A percentile compares a stretch with the other conserved stretches of the same genome.
Conservation (phyloP, 2,888 invertebrate species). For the Phorcus lineatus region DNA sequence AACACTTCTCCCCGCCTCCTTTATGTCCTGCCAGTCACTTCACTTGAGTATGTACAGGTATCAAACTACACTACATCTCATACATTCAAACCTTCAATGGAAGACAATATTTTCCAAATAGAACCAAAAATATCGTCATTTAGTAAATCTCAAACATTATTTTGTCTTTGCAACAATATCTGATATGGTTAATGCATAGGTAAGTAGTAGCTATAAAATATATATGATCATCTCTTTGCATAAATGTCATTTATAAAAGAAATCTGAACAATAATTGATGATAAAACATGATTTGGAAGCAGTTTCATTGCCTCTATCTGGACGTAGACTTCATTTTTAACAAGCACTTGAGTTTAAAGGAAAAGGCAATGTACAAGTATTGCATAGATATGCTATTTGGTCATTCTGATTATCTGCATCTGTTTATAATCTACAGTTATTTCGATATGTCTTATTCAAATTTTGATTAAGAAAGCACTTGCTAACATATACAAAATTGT, state of each 20-base stretch:
- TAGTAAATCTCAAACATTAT: neutral
- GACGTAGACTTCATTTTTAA: neutral
- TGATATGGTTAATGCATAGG: constrained; percentile 12
- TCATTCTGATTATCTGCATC: constrained; percentile 15
- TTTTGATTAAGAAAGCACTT: neutral
- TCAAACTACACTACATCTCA: neutral
- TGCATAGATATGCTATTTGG: constrained; percentile 13
- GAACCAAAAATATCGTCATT: constrained; percentile 7
- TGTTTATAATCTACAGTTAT: neutral
- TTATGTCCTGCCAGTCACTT: neutral
- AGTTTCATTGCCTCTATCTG: neutral
- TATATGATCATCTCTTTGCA: constrained; percentile 12
- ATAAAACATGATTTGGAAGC: constrained; percentile 1
- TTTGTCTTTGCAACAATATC: neutral
- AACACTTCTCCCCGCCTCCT: neutral
- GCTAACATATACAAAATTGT: constrained; percentile 3
- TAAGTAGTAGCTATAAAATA: constrained; percentile 18
- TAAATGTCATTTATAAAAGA: neutral
- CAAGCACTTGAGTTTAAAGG: constrained; percentile 6
- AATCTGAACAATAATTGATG: neutral
- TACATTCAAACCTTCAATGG: neutral
- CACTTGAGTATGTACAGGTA: constrained; percentile 19
- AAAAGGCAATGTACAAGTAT: constrained; percentile 5
- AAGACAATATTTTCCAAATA: constrained; percentile 8
- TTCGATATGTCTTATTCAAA: neutral